Percentiles rank a stretch among this genome's conserved stretches.
phyloP scores from a whole-genome alignment of 2,888 invertebrate species.

The Callyntrura sp. region DNA sequence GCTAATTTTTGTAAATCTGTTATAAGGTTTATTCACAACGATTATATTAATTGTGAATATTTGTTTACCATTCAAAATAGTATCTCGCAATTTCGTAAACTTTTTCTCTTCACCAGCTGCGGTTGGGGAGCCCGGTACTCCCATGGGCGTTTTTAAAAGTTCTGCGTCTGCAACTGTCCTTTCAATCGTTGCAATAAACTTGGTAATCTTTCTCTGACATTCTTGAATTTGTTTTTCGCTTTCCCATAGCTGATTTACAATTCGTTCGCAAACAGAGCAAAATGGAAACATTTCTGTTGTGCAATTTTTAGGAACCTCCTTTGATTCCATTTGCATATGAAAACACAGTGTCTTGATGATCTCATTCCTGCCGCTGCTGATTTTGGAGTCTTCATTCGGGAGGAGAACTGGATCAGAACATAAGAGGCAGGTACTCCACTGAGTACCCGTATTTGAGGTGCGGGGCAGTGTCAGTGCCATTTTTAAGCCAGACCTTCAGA shows the following conservation, averaged over 20 bases:
- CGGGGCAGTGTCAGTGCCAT: neutral
- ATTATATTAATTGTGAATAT: neutral
- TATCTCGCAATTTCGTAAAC: neutral
- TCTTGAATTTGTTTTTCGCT: slow-evolving; percentile 29
- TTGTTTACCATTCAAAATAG: slow-evolving; percentile 42
- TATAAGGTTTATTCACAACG: neutral
- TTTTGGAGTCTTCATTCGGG: neutral
- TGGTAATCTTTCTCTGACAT: slow-evolving; percentile 17
- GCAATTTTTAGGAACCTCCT: slow-evolving; percentile 24
- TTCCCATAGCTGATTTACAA: neutral
- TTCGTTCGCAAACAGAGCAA: neutral
- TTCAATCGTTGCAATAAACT: slow-evolving; percentile 6
- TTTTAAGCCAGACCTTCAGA: too few species aligned
- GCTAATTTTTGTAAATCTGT: too few species aligned
- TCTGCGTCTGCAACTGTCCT: slow-evolving; percentile 47
- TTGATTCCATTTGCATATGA: neutral
- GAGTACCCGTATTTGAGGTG: neutral
- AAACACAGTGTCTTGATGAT: slow-evolving; percentile 25
- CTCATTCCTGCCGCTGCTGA: too few species aligned
- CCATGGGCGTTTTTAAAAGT: neutral
- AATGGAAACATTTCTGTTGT: slow-evolving; percentile 44
- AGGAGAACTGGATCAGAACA: neutral
- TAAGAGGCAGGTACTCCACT: slow-evolving; percentile 9
- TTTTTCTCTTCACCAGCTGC: neutral
- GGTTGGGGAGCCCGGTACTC: neutral